phyloP scores from a whole-genome alignment of 2,888 invertebrate species.

The Lepidochitona cinerea region DNA sequence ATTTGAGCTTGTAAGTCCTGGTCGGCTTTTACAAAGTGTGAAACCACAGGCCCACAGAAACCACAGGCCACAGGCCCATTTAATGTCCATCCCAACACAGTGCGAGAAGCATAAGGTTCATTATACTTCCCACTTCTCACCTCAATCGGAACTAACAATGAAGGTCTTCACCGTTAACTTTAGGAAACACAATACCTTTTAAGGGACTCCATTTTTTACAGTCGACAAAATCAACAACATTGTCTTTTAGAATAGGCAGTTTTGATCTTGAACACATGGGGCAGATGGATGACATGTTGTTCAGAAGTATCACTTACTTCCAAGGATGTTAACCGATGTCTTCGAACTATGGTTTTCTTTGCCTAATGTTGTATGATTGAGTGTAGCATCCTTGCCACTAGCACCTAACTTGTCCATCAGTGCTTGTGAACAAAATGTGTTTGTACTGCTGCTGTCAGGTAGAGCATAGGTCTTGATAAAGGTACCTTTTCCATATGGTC shows the following conservation, averaged over 20 bases:
- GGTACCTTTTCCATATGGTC: not conserved
- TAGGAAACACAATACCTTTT: conserved; percentile 1
- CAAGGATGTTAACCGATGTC: not conserved
- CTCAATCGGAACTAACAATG: not conserved
- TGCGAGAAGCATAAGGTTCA: conserved; percentile 21
- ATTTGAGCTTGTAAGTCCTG: not conserved
- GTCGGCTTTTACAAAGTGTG: not conserved
- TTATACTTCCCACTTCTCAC: conserved; percentile 4
- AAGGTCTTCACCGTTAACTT: conserved; percentile 7
- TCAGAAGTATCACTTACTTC: not conserved
- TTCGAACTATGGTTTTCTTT: not conserved
- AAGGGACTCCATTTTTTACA: conserved; percentile 9
- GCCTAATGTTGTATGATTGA: not conserved
- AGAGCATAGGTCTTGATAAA: not conserved
- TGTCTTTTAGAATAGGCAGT: not conserved
- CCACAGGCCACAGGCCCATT: conserved; percentile 10
- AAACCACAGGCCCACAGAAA: not conserved
- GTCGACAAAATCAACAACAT: not conserved
- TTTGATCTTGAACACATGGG: not conserved
- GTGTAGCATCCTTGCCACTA: not conserved
- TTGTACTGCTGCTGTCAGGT: not conserved
- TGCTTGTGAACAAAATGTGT: not conserved
- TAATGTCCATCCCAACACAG: conserved; percentile 23
- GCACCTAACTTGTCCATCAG: not conserved
- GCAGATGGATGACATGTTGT: not conserved